phyloP scores from a whole-genome alignment of 2,113 vertebrate genomes.

The Siniperca chuatsi region DNA sequence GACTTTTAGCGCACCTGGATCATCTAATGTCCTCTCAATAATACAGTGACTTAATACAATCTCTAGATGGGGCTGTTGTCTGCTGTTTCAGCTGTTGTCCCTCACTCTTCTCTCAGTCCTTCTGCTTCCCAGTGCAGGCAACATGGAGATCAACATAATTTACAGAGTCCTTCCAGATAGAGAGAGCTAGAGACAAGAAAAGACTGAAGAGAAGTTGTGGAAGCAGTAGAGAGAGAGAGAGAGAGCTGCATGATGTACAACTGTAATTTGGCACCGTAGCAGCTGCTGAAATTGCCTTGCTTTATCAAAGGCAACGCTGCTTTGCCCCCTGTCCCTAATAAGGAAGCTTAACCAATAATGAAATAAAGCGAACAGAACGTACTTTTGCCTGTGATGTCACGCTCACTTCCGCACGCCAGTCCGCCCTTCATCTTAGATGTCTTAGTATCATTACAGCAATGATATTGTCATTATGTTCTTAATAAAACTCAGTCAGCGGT shows the following conservation, averaged over 20 bases:
- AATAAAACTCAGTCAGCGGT: conserved; percentile 74
- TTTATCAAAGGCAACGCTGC: conserved; percentile 81
- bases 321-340: conserved; percentile 70
- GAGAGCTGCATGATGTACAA: conserved; percentile 80
- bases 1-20: not conserved
- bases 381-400: conserved; percentile 76
- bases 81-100: conserved; percentile 40
- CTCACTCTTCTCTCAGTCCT: conserved; percentile 25
- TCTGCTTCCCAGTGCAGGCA: conserved; percentile 56
- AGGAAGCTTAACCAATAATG: conserved; percentile 78
- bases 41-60: conserved; percentile 1
- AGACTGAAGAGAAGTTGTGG: conserved; percentile 59
- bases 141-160: conserved; percentile 77
- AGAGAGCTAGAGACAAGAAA: conserved; percentile 18
- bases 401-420: conserved; percentile 53
- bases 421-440: conserved; percentile 57
- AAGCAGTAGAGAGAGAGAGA: conserved; percentile 30
- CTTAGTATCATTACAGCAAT: conserved; percentile 59
- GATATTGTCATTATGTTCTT: conserved; percentile 74
- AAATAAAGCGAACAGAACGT: conserved; percentile 68
- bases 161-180: conserved; percentile 43
- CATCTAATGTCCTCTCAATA: not conserved
- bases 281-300: conserved; percentile 81
- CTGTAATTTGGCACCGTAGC: conserved; percentile 81
- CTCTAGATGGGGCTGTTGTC: conserved; percentile 84